These are phyloP conservation scores for Megalops atlanticus DNA, from an alignment of 2,113 vertebrate genomes.

Conservation along the genomic window DNA sequence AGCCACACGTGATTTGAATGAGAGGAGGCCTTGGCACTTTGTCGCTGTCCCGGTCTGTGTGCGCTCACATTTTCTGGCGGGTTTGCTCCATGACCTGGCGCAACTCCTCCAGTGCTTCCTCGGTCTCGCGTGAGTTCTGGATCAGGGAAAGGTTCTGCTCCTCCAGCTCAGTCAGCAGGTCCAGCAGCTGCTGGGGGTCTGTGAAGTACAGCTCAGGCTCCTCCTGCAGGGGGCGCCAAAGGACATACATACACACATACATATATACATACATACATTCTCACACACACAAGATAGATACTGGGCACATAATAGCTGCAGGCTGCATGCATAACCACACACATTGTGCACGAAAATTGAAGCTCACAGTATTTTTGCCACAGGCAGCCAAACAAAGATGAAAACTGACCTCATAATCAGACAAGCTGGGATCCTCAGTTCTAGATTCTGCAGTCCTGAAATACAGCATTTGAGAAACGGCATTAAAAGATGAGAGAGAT, in stretches of 20 bases:
- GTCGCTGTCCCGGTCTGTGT: too few species aligned
- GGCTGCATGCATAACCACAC: background rate
- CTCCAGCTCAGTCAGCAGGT: slow-evolving; percentile 77
- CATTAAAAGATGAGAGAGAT: background rate
- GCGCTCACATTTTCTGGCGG: slow-evolving; percentile 72
- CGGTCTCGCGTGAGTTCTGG: slow-evolving; percentile 77
- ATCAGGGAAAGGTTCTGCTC: slow-evolving; percentile 86
- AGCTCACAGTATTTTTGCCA: background rate
- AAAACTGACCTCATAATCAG: slow-evolving; percentile 63
- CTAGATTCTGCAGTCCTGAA: slow-evolving; percentile 42
- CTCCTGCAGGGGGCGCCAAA: slow-evolving; percentile 56
- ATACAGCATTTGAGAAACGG: slow-evolving; percentile 12
- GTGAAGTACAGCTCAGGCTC: slow-evolving; percentile 83
- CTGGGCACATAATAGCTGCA: too few species aligned
- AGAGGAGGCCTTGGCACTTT: too few species aligned
- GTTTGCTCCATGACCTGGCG: slow-evolving; percentile 63
- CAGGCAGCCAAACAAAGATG: background rate
- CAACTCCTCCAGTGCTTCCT: slow-evolving; percentile 75
- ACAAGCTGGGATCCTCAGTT: slow-evolving; percentile 41
- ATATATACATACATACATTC: background rate
- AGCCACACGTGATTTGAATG: background rate
- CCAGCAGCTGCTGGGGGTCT: slow-evolving; percentile 83
- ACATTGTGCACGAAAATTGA: background rate
- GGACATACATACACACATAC: too few species aligned
- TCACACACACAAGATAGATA: background rate